A percentile compares a stretch with the other conserved stretches of the same genome.
These are phyloP conservation scores for Sebastes fasciatus DNA, from an alignment of 2,113 vertebrate genomes.

Conservation along the genomic window DNA sequence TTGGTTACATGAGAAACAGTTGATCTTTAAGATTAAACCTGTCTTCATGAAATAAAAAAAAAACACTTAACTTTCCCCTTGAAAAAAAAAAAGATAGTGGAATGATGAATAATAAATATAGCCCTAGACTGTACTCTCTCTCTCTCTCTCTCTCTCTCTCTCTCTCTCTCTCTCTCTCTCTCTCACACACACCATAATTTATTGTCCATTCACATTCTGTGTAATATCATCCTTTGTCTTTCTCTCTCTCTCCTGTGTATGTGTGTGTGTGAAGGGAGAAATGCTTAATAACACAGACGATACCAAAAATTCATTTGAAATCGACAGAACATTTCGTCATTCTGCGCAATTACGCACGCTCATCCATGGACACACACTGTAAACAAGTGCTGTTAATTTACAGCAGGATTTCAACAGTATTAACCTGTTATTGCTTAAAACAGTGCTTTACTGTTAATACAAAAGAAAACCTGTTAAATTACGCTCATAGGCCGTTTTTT, in stretches of 20 bases:
- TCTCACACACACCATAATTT: neutral
- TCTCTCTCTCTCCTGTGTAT: neutral
- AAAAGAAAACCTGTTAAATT: no score
- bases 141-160: no score
- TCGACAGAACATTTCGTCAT: neutral
- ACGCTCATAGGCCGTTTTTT: no score
- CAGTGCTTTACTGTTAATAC: no score
- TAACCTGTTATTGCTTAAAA: no score
- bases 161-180: no score
- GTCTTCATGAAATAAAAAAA: neutral
- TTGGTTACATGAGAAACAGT: neutral
- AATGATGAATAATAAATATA: neutral
- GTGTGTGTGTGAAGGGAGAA: neutral
- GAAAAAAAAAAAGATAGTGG: neutral
- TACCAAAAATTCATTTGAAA: neutral
- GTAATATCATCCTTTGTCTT: neutral
- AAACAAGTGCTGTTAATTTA: no score
- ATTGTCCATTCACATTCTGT: neutral
- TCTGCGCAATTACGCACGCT: slow-evolving; percentile 57
- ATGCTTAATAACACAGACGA: neutral
- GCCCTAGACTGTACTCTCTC: neutral
- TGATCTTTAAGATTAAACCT: neutral
- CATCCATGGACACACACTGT: neutral
- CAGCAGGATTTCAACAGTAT: no score
- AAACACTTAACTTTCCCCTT: neutral